phyloP scores from a whole-genome alignment of 2,113 vertebrate species.

The Ariopsis seemanni region DNA sequence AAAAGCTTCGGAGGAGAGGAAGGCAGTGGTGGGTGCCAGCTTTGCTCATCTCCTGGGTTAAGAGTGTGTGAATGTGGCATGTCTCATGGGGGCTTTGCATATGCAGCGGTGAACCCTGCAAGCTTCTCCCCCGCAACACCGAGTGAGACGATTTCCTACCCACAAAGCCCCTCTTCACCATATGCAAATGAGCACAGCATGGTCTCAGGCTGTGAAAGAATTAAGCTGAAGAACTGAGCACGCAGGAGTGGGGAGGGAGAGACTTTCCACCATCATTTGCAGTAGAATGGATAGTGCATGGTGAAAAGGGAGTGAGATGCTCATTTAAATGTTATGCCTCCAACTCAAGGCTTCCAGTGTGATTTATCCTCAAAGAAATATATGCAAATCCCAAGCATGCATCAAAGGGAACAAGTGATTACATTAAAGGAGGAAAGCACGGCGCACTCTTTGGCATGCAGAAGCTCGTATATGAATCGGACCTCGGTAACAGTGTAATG shows the following conservation, averaged over 20 bases:
- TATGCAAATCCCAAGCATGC: conserved; percentile 73
- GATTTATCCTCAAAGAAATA: conserved; percentile 75
- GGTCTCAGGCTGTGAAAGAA: conserved; percentile 68
- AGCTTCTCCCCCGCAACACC: conserved; percentile 42
- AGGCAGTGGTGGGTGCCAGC: conserved; percentile 41
- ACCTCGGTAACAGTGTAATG: conserved; percentile 20
- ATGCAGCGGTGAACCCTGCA: conserved; percentile 41
- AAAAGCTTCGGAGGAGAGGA: conserved; percentile 26
- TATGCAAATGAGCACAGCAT: conserved; percentile 74
- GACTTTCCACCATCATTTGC: conserved; percentile 64
- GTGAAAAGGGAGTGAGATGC: conserved; percentile 65
- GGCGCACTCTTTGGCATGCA: conserved; percentile 21
- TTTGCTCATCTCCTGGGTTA: conserved; percentile 49
- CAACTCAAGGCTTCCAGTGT: conserved; percentile 66
- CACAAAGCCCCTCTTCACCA: conserved; percentile 66
- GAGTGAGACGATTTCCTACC: conserved; percentile 52
- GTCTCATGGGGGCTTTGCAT: conserved; percentile 45
- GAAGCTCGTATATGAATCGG: conserved; percentile 23
- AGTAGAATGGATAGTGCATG: conserved; percentile 69
- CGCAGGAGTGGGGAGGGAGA: conserved; percentile 8
- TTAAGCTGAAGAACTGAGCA: conserved; percentile 68
- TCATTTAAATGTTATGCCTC: conserved; percentile 78
- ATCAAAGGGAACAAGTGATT: conserved; percentile 75
- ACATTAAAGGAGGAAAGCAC: conserved; percentile 67
- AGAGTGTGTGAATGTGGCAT: conserved; percentile 44